These are phyloP conservation scores for Drosophila sordidula DNA, from an alignment of 2,888 invertebrate genomes.

Conservation along the genomic window DNA sequence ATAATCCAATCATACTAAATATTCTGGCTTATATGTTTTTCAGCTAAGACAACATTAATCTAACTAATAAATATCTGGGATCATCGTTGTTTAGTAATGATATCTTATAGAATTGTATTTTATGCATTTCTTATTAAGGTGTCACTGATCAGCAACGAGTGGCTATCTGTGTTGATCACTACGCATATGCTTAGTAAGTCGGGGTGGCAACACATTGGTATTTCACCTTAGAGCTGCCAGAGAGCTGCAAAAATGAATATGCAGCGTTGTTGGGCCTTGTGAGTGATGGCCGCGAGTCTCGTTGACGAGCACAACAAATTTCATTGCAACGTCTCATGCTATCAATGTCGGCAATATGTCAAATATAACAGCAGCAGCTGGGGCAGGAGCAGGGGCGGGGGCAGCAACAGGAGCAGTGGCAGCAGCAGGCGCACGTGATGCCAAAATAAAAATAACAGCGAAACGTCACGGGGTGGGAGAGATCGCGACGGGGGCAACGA, in stretches of 20 bases:
- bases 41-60: no score
- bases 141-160: neutral
- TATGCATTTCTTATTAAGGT: no score
- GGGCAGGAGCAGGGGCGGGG: slow-evolving; percentile 38
- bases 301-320: slow-evolving; percentile 80
- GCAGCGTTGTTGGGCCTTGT: slow-evolving; percentile 42
- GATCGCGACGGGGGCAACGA: slow-evolving; percentile 33
- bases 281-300: slow-evolving; percentile 62
- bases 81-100: no score
- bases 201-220: slow-evolving; percentile 28
- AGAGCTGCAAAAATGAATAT: slow-evolving; percentile 26
- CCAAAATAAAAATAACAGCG: slow-evolving; percentile 53
- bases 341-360: slow-evolving; percentile 78
- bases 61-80: no score
- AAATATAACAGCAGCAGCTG: slow-evolving; percentile 53
- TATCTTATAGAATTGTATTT: no score
- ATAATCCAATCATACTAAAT: no score
- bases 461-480: slow-evolving; percentile 30
- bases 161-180: neutral
- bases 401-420: slow-evolving; percentile 31
- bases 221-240: slow-evolving; percentile 14
- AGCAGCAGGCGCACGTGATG: slow-evolving; percentile 62
- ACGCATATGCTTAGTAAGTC: neutral
- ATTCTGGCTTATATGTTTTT: no score
- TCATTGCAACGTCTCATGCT: slow-evolving; percentile 76